Base-by-base conservation (phyloP, 2,113 vertebrate genomes). In the Vombatus ursinus region DNA sequence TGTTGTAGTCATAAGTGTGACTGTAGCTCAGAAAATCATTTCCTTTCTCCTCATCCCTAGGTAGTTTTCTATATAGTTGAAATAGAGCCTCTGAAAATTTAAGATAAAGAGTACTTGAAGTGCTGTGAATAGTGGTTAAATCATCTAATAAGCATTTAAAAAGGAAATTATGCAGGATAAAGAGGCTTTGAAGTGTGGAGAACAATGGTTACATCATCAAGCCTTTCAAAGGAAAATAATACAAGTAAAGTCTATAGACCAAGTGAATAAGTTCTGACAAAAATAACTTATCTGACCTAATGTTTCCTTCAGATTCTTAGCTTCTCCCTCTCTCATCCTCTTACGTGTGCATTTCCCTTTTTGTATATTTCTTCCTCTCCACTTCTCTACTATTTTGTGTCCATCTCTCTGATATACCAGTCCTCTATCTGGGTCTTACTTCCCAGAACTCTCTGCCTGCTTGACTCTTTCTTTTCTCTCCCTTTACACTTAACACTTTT, bases 81-180 rank as follows among this genome's bases (percentile, higher is more conserved):
- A 93, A 37, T n/a, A 68, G 48, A 52, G 57, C 52, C 24, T 47
- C 22, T 90, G 19, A 51, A 94, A 37, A 10, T 50, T 94, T 49
- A 47, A 54, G 12, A 94, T 24, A 96, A 95, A 93, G 37, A 91
- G 5, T 37, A 44, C 12, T 77, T 25, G 53, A 92, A 91, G 61
- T 50, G 91, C 89, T 96, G 44, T 92, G 53, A 95, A 52, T 7
- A 24, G 24, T 31, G n/a, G 89, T 95, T 89, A 92, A 77, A 28
- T 92, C 61, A 92, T 95, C 57, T 95, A 94, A 96, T 52, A 31
- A 92, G 94, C 14, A n/a, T 96, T 97, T 96, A 77, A 61, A 54
- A 95, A 95, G 91, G 26, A 93, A 94, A 68, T 44, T 23, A 1
- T 94, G 89, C 52, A 77, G 68, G 68, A 77, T 77, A 77, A 44